Base-by-base conservation (phyloP, 1,140 invertebrate species). In the Sycophila sp. region DNA sequence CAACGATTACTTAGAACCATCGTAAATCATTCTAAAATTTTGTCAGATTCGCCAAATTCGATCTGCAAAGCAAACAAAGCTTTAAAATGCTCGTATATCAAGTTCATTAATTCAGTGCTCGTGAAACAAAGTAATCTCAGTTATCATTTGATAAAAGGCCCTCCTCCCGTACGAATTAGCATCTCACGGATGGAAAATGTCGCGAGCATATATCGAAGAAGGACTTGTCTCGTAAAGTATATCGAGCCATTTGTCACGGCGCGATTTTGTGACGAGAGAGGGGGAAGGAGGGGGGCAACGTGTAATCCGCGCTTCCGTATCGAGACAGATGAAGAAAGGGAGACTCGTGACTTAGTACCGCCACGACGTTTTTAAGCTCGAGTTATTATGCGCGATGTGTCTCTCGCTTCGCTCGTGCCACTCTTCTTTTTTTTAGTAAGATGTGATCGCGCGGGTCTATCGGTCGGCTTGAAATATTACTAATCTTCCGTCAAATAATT, bases 211-310 rank as follows among this genome's bases (percentile, higher is more conserved):
- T 62, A 55, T 17, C 26, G 74, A 78, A 78, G 74, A 69, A 78
- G 72, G 69, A 78, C 71, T 77, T 74, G 77, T 73, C 73, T 74
- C 74, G 71, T 77, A 75, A 78, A 76, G 77, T 76, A 78, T 78
- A 78, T 78, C 72, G 76, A 68, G 73, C 75, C 75, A 79, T 79
- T 79, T 79, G 76, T 79, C 77, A 79, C 74, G 69, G 68, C 64
- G 13, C 2, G 76, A 73, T n/a, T 76, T 77, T 75, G 77, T 77
- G 77, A 77, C 75, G 76, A 75, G 60, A 24, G 30, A 30, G 36
- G 26, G 30, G 13, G 51, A 15, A 0, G 3, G 38, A 17, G 26
- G 13, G 34, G 26, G 11, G 4, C 0, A n/a, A 22, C n/a, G 24
- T 22, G 10, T 47, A 47, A 47, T 47, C 42, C 42, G 42, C 42